Conservation (phyloP, 2,797 vertebrate species). For the Ambastaia sidthimunki region DNA sequence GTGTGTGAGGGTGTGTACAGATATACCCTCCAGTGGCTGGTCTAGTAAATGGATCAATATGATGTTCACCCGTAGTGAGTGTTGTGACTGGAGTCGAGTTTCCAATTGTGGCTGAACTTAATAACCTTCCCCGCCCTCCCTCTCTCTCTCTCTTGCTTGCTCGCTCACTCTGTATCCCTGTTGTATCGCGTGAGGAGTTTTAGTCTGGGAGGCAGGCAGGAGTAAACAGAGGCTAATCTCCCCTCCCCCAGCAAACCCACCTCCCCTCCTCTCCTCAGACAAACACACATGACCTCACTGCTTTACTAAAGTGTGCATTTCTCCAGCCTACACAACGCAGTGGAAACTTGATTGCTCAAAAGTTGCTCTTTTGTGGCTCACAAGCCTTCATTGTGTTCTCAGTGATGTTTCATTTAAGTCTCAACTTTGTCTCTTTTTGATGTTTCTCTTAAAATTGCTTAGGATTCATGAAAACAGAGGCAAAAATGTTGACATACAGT, state of each 20-base stretch:
- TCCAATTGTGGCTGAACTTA: slow-evolving; percentile 62
- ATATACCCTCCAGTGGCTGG: slow-evolving; percentile 49
- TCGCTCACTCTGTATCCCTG: slow-evolving; percentile 43
- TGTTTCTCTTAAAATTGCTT: not conserved
- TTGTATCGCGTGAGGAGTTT: slow-evolving; percentile 63
- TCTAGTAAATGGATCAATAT: slow-evolving; percentile 62
- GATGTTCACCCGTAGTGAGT: slow-evolving; percentile 49
- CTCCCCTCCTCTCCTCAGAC: slow-evolving; percentile 51
- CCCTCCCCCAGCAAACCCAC: slow-evolving; percentile 51
- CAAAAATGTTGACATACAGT: no score
- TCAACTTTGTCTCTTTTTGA: not conserved
- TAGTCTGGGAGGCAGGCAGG: slow-evolving; percentile 48
- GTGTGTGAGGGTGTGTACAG: slow-evolving; percentile 37
- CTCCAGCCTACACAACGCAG: slow-evolving; percentile 7
- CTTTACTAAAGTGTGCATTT: slow-evolving; percentile 41
- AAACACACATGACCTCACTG: slow-evolving; percentile 64
- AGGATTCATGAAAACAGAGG: not conserved
- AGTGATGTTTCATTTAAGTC: not conserved
- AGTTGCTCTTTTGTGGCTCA: no score
- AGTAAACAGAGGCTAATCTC: slow-evolving; percentile 68
- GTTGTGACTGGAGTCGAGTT: slow-evolving; percentile 62
- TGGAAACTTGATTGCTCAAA: not conserved
- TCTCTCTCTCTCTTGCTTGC: slow-evolving; percentile 21
- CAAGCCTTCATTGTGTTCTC: not conserved
- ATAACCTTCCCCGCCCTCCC: slow-evolving; percentile 32